Base-by-base conservation (phyloP, 2,113 vertebrate species). In the Lontra canadensis region DNA sequence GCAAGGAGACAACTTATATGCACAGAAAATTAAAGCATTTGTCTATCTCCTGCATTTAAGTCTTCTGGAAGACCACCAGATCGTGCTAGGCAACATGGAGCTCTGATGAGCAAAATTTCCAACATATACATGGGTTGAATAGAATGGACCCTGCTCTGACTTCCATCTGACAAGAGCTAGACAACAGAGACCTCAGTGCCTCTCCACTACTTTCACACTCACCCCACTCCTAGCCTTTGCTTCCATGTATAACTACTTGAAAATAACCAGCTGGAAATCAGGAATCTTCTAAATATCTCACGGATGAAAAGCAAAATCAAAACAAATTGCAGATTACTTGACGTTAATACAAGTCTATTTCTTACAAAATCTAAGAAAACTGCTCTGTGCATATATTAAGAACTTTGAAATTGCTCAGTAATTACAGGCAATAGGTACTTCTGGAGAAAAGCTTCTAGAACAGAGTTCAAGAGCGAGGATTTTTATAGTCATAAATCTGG, bases 271-370 rank as follows among this genome's bases (percentile, higher is more conserved):
- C 4, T 59, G 21, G 29, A 95, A 59, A 84, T 71, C 6, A 42
- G 84, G 11, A 42, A 9, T 69, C n/a, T 91, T 85, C 18, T 80
- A 76, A 96, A 34, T 79, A 92, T 85, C 12, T 78, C 49, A 76
- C 3, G 4, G 6, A 59, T 55, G n/a, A 36, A 93, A 88, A 21
- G 55, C 5, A 9, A 87, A 88, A 82, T 34, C 47, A 74, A 79
- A 82, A 80, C 25, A 74, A 67, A 55, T 12, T 67, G 7, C 2
- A 84, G 14, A 52, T 93, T 39, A 80, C 26, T 83, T 83, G 44
- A 93, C 49, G 34, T 93, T 88, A 88, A 42, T 14, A 73, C 67
- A 89, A 67, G 76, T 49, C 4, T 59, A 42, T 69, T 65, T 79
- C 36, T 2, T 79, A 87, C 17, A 76, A 57, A 81, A 87, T n/a